Evolutionary conservation across 2,888 invertebrate species (phyloP).

Genomic region (Tetanocera ferruginea): DNA sequence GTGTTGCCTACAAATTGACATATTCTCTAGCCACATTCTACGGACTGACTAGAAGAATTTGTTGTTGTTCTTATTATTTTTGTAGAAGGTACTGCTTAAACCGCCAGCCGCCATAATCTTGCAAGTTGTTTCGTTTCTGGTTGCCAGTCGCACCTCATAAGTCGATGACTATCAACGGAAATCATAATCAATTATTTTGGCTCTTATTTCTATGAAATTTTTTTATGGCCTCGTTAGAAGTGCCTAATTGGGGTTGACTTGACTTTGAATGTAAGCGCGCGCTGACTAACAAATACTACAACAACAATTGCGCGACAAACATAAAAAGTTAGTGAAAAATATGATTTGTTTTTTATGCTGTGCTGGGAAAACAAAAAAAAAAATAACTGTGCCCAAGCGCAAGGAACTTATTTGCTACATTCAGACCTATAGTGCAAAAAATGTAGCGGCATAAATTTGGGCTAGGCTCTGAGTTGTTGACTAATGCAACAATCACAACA

Average conservation of each 20-base stretch:
- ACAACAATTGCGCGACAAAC: background rate
- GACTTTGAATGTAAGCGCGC: background rate
- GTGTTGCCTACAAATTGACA: conserved; percentile 21
- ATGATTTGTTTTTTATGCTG: too few relatives aligned
- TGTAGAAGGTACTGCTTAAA: conserved; percentile 4
- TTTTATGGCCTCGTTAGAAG: conserved; percentile 23
- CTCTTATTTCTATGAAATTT: conserved; percentile 20
- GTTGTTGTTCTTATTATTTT: background rate
- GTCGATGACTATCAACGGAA: conserved; percentile 25
- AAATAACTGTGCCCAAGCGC: too few relatives aligned
- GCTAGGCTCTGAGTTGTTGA: too few relatives aligned
- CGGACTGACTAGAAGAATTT: background rate
- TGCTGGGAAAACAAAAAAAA: too few relatives aligned
- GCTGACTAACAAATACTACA: background rate
- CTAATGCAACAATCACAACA: too few relatives aligned
- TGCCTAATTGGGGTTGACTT: conserved; percentile 31
- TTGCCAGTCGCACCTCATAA: background rate
- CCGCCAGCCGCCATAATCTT: conserved; percentile 9
- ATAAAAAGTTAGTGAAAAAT: background rate
- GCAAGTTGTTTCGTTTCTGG: background rate
- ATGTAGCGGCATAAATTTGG: too few relatives aligned
- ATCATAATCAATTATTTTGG: conserved; percentile 31
- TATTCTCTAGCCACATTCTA: conserved; percentile 9
- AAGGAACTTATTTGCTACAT: too few relatives aligned
- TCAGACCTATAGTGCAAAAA: too few relatives aligned